Evolutionary conservation across 1,140 invertebrate genomes (phyloP), one percentile per base, ranked within the genome.

Genomic region (Dinothrombium tinctorium): DNA sequence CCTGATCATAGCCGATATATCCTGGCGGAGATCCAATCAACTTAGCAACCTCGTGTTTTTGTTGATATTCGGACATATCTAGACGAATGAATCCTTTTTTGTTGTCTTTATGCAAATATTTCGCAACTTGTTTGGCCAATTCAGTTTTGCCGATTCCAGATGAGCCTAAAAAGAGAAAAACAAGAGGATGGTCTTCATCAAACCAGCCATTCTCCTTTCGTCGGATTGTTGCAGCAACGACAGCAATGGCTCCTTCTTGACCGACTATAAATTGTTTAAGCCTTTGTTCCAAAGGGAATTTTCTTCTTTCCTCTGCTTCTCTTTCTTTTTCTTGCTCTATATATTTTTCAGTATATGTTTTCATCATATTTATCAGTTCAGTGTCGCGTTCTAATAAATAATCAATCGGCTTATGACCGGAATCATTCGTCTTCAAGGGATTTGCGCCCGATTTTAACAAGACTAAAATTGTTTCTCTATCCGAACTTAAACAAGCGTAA

Each of bases 21-120:
- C 86, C 86, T 11, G 86, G 86, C 31, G 86, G 77, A 41, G 83
- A 77, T 11, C 86, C 84, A 55, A 92, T 90, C 42, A 92, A 69
- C 61, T 87, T 86, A 2, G 84, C 75, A 43, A 81, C 74, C 62
- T 86, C 76, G 55, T 86, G 81, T 59, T 81, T 83, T 54, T 83
- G 75, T 59, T 89, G 83, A 62, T 86, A 92, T 58, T 92, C 86
- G 1, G 82, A 87, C 86, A 92, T 92, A 56, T 92, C 84, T 1
- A 92, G 62, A 19, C 84, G 63, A 47, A 92, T 83, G 58, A 92
- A 90, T 4, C 67, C 69, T 42, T 72, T 43, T 6, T 37, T 14
- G 22, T 47, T 41, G 11, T 33, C 73, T 56, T 74, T 75, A 55
- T 87, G 78, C 42, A 90, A 68, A 58, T 89, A 90, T 15, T 67